Base-by-base conservation (phyloP, 2,113 vertebrate genomes). In the Xiphias gladius region DNA sequence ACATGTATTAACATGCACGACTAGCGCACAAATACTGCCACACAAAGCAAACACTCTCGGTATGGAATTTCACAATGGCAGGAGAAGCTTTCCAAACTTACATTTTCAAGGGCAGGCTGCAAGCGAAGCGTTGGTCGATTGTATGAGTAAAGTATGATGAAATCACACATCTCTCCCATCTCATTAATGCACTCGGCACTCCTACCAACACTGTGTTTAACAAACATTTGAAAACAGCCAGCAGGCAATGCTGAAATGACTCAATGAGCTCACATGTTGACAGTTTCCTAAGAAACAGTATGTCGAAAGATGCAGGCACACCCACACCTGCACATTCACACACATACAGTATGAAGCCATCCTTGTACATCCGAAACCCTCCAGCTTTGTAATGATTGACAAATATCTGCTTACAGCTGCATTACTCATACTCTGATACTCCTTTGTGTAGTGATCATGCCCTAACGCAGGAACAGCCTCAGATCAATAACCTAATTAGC, bases 401-500 rank as follows among this genome's bases (percentile, higher is more conserved):
- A 75, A 86, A 91, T 85, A 87, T 83, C 73, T 85, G 83, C 83
- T 91, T 88, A 83, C 82, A 76, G 86, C 62, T 26, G 69, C 88
- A 92, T 92, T 89, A 89, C 86, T 92, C 88, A 88, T 70, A 80
- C 62, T 89, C 78, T 35, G 61, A 20, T 58, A 50, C 57, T 69
- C 85, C 76, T 90, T 88, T 89, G 80, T 92, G 82, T 89, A 74
- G 82, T 78, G 80, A 89, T 85, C 80, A 78, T 75, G 89, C 67
- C 84, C 83, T 84, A 64, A 89, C 30, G 65, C 77, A 57, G 75
- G 61, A 85, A 75, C 77, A 68, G 71, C 82, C 82, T 66, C 76
- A 80, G 91, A 94, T 94, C 94, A 92, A 94, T 94, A 90, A 88
- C 85, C 75, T 92, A 93, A 92, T 94, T 93, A 93, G 86, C 88